Conservation (phyloP, 2,113 vertebrate species). For the Saguinus imperator region DNA sequence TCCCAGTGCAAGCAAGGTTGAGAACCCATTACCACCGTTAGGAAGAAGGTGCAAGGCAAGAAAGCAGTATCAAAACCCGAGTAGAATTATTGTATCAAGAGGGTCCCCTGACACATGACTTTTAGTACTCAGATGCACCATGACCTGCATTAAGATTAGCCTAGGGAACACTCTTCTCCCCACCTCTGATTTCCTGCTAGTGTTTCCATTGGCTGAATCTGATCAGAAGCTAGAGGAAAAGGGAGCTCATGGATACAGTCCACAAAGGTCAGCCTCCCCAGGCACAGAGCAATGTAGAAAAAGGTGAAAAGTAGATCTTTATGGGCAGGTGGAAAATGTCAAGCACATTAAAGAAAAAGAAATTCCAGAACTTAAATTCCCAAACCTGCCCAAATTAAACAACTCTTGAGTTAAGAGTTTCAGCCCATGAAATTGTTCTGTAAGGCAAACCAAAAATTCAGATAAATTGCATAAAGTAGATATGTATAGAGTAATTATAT, state of each 20-base stretch:
- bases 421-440: background rate
- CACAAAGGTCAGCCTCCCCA: background rate
- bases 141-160: background rate
- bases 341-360: background rate
- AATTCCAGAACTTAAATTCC: background rate
- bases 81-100: background rate
- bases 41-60: background rate
- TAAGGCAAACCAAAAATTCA: background rate
- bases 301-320: background rate
- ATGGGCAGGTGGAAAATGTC: background rate
- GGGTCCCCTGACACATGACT: background rate
- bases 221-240: background rate
- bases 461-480: background rate
- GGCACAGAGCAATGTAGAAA: background rate
- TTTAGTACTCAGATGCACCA: background rate
- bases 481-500: slow-evolving; percentile 18
- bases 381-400: background rate
- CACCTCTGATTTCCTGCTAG: background rate
- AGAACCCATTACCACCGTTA: background rate
- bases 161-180: background rate
- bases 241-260: background rate
- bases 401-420: background rate
- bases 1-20: background rate
- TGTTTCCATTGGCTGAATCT: background rate
- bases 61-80: background rate